phyloP scores from a whole-genome alignment of 2,797 vertebrate genomes.

The Corythornis leucogaster region DNA sequence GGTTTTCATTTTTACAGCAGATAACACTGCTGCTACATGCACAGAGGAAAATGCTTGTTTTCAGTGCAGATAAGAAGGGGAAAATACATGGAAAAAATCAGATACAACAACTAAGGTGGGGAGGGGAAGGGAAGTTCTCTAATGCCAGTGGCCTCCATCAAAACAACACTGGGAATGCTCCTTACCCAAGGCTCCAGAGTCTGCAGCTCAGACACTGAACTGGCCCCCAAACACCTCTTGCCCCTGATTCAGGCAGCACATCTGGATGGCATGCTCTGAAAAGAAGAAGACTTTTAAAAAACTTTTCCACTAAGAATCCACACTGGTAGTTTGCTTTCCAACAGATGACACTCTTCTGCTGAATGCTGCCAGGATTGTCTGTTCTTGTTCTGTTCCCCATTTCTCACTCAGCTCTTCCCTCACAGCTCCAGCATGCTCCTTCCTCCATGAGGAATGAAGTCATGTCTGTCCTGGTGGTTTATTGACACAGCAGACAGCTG shows the following conservation, averaged over 20 bases:
- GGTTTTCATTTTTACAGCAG: background rate
- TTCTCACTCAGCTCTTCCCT: background rate
- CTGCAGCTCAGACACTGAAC: background rate
- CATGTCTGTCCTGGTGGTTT: background rate
- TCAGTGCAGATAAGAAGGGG: background rate
- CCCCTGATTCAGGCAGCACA: background rate
- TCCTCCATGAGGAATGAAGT: slow-evolving; percentile 3
- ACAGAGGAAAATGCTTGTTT: background rate
- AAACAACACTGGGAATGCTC: background rate
- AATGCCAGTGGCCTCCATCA: background rate
- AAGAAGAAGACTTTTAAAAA: background rate
- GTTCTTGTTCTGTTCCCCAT: background rate
- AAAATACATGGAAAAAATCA: background rate
- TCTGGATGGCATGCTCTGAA: background rate
- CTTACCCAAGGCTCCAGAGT: background rate
- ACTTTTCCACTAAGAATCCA: background rate
- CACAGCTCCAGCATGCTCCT: background rate
- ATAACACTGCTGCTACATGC: background rate
- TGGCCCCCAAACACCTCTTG: background rate
- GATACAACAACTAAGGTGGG: background rate
- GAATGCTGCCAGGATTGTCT: background rate
- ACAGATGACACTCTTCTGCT: background rate
- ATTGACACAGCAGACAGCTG: background rate
- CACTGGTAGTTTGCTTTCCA: background rate
- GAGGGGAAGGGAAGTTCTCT: background rate